phyloP scores from a whole-genome alignment of 2,113 vertebrate genomes.

The Micronycteris hirsuta region DNA sequence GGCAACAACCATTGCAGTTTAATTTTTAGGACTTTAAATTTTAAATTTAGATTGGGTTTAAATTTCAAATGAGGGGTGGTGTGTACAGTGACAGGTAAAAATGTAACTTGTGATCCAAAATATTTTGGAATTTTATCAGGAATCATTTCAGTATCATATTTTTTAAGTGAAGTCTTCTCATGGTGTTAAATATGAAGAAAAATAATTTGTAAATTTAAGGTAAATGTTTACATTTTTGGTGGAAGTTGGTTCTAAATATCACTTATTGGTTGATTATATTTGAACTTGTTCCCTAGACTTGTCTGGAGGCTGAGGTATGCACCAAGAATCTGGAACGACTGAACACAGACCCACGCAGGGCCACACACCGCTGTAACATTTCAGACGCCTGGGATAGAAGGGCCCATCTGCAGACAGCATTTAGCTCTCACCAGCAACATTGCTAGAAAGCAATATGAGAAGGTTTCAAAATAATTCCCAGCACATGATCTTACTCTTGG shows the following conservation, averaged over 20 bases:
- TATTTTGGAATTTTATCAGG: neutral
- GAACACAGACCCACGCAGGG: fast-evolving
- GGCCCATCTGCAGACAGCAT: neutral
- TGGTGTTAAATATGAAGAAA: neutral
- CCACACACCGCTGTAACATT: neutral
- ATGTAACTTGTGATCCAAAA: neutral
- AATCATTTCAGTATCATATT: neutral
- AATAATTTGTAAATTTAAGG: neutral
- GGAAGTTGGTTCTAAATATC: neutral
- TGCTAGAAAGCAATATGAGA: neutral
- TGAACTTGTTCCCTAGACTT: neutral
- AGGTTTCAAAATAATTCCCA: neutral
- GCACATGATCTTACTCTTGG: neutral
- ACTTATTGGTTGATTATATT: neutral
- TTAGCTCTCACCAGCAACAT: neutral
- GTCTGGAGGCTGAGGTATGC: neutral
- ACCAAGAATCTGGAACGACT: neutral
- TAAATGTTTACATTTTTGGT: neutral
- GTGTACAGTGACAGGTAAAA: neutral
- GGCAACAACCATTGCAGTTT: neutral
- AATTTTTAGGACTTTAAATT: neutral
- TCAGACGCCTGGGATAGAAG: neutral
- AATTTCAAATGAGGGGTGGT: neutral
- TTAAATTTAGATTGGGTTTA: neutral
- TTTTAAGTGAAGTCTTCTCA: neutral